Evolutionary conservation across 2,113 vertebrate species (phyloP), one percentile per base, ranked within the genome.

Genomic region (Cichladusa arquata): DNA sequence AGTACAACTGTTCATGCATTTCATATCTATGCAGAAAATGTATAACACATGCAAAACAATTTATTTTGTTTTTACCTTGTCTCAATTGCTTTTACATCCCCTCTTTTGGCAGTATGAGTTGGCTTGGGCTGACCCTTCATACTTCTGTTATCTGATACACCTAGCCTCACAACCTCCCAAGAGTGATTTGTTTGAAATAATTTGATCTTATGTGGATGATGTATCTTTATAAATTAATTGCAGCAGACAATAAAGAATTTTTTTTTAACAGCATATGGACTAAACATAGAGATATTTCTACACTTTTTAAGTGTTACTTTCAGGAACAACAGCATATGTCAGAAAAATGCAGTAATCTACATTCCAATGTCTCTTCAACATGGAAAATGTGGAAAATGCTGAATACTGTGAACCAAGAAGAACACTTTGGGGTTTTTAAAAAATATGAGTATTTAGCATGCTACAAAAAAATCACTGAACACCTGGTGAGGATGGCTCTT

Each of bases 401-500:
- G 58, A 90, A 86, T 8, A 31, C 6, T 50, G 19, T 57, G 23
- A 93, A 91, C 3, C 9, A 76, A 38, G 31, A 77, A 72, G 34
- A 85, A 45, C 6, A 26, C 1, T 47, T 26, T 2, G 8, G 6
- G 0, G 0, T 33, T 31, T 78, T 29, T 9, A 26, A 28, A 38
- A 81, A 54, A 24, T 45, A 23, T 15, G 18, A 58, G 7, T 44
- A 74, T 64, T 92, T 84, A 67, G 5, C 13, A 61, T 12, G 4
- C 24, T 72, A 40, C 25, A 54, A 77, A 72, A 65, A 78, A 45
- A 36, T 56, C 42, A 47, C 10, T 67, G 54, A 65, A 57, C 33
- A 81, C 38, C 18, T 78, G 33, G 16, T 62, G 23, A 81, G 8
- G 17, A 12, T 88, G 58, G 8, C 6, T 85, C 2, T 61, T 93